Percentiles rank a stretch among this genome's conserved stretches.
Conservation (phyloP, 1,140 invertebrate genomes). For the Ceratoteleas bidentatus region DNA sequence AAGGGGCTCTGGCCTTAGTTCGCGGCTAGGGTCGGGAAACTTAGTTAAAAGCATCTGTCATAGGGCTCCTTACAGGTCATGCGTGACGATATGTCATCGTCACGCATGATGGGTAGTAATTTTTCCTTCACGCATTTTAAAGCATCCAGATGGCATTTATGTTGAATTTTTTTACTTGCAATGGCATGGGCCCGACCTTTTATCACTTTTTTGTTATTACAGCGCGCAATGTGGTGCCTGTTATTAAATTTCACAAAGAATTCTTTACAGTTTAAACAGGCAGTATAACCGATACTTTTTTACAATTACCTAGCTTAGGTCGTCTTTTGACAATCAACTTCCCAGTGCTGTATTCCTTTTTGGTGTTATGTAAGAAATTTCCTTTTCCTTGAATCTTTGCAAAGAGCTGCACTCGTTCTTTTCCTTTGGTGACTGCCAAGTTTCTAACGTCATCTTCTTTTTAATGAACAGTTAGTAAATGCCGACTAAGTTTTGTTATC, state of each 20-base stretch:
- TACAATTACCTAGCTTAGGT: constrained; percentile 25
- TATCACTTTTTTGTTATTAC: no score
- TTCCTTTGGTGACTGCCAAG: no score
- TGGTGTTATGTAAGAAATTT: constrained; percentile 27
- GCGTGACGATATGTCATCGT: no score
- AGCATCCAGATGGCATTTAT: constrained; percentile 38
- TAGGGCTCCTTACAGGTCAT: no score
- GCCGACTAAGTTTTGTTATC: no score
- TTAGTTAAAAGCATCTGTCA: no score
- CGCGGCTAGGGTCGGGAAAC: no score
- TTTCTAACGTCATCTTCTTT: no score
- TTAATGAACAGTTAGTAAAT: no score
- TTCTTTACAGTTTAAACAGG: constrained; percentile 39
- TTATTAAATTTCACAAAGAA: constrained; percentile 6
- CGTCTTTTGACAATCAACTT: constrained; percentile 57
- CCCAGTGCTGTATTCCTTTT: constrained; percentile 10
- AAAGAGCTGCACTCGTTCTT: constrained; percentile 26
- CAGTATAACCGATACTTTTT: constrained; percentile 18
- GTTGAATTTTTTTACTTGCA: constrained; percentile 25
- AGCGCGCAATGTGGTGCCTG: no score
- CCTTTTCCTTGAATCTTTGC: constrained; percentile 40
- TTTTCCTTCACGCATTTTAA: constrained; percentile 47
- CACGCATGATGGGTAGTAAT: constrained; percentile 32
- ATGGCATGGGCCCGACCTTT: no score
- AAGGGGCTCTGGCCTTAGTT: no score